Base-by-base conservation (phyloP, 2,888 invertebrate genomes). In the Diadegma fenestrale region DNA sequence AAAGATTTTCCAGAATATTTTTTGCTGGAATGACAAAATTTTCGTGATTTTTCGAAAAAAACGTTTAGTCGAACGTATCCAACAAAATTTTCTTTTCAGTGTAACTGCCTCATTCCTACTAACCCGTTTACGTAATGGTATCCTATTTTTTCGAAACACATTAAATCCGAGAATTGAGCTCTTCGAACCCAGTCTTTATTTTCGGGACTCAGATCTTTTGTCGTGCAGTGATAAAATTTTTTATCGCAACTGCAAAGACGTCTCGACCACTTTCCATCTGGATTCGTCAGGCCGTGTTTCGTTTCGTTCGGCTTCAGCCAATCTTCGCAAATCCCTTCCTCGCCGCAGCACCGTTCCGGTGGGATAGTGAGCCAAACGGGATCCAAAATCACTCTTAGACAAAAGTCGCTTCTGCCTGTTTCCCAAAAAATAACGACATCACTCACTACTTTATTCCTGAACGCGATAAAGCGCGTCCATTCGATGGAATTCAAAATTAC, bases 181-280 rank as follows among this genome's bases (percentile, higher is more conserved):
- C 4, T 12, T 45, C 12, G 12, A 45, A 4, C 14, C 45, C 14
- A 17, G 0, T 45, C 1, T 45, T 0, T 14, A 12, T 14, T 1
- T 0, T 14, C 1, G 2, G 12, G 7, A 12, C 45, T 45, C 12
- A 45, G 14, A 45, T 12, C 14, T 7, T 45, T 45, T 12, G n/a
- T n/a, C 37, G 19, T 3, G 10, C 63, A 63, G 3, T 1, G 51
- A 73, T 73, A 73, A 43, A 68, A 61, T 61, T 14, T 17, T 66
- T 45, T 12, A 19, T 54, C 26, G 54, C 33, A 58, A 72, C 45
- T 22, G 33, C 63, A 63, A 7, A 33, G 12, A 63, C 63, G 63
- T 22, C 30, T 63, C 30, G 63, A 30, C 63, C 63, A 63, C 10
- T 10, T 6, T 17, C 1, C 12, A n/a, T 33, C 33, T 17, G 33